Percentiles rank a stretch among this genome's conserved stretches.
Conservation (phyloP, 2,888 invertebrate species). For the Lithosia quadra region DNA sequence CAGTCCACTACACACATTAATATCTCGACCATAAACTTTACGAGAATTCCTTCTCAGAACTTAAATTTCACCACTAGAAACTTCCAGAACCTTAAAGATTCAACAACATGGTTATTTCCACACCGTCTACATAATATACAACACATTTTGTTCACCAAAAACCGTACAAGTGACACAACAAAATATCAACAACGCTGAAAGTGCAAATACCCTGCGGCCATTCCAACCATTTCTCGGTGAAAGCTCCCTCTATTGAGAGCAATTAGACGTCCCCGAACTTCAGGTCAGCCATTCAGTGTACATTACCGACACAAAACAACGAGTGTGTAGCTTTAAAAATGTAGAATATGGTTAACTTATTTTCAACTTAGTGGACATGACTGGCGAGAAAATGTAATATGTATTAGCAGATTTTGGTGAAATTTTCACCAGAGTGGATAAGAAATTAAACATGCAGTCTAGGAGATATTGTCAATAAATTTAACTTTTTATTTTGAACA, state of each 20-base stretch:
- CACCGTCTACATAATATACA: neutral
- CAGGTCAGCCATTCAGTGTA: slow-evolving; percentile 12
- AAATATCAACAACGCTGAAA: slow-evolving; percentile 20
- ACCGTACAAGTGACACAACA: slow-evolving; percentile 7
- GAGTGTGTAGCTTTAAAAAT: slow-evolving; percentile 30
- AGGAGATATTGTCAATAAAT: neutral
- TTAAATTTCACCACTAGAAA: no score
- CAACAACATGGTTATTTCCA: slow-evolving; percentile 9
- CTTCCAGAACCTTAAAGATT: neutral
- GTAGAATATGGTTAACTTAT: slow-evolving; percentile 24
- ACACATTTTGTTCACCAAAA: neutral
- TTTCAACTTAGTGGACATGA: slow-evolving; percentile 20
- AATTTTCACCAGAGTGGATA: neutral
- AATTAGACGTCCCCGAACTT: slow-evolving; percentile 32
- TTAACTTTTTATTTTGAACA: neutral
- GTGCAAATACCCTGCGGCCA: slow-evolving; percentile 36
- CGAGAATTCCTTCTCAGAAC: no score
- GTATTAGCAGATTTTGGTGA: slow-evolving; percentile 1
- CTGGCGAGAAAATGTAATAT: neutral
- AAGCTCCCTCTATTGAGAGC: slow-evolving; percentile 33
- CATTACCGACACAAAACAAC: slow-evolving; percentile 9
- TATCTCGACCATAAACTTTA: no score
- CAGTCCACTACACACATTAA: no score
- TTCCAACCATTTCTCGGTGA: slow-evolving; percentile 37
- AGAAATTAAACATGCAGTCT: neutral